Base-by-base conservation (phyloP, 2,888 invertebrate species). In the Ferrisia virgata region DNA sequence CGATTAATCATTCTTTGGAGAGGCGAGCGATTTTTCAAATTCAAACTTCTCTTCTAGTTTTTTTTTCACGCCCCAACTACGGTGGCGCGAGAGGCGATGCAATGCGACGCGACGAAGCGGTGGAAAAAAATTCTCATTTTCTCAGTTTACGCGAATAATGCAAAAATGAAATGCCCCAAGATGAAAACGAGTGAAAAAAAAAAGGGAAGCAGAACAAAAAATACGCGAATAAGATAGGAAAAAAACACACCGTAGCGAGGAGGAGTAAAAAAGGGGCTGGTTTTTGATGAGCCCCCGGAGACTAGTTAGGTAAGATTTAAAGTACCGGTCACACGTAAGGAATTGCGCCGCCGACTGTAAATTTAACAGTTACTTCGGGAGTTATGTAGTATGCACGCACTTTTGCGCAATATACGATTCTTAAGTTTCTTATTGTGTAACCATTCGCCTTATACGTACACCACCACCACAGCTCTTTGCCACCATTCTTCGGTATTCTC, bases 281-380 rank as follows among this genome's bases (percentile, higher is more conserved):
- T 72, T 72, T 72, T 72, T 72, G 72, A 72, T 72, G 72, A 72
- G 72, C 72, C 72, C 33, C 72, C 33, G 31, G 72, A 72, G 72
- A 72, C 72, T 72, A 72, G 72, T 72, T 72, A 72, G 72, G 72
- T 33, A 72, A 72, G 72, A 72, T 72, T 72, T 72, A 72, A 72
- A 72, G 72, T 72, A 72, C 72, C 72, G 72, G 72, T 72, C 72
- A 72, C 72, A 72, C 72, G 72, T 72, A 72, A 72, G 72, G 72
- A 72, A 72, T 72, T 72, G 72, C 33, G 72, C 72, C 72, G 72
- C 72, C 72, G 72, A 72, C 72, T 72, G 72, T 72, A 72, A 72
- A 72, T 72, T 72, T 72, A 72, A 72, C 72, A 72, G 72, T 72
- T 72, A 72, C 72, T 72, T 72, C 72, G 72, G 72, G 72, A 72